Base-by-base conservation (phyloP, 2,113 vertebrate genomes). In the Epinephelus fuscoguttatus region DNA sequence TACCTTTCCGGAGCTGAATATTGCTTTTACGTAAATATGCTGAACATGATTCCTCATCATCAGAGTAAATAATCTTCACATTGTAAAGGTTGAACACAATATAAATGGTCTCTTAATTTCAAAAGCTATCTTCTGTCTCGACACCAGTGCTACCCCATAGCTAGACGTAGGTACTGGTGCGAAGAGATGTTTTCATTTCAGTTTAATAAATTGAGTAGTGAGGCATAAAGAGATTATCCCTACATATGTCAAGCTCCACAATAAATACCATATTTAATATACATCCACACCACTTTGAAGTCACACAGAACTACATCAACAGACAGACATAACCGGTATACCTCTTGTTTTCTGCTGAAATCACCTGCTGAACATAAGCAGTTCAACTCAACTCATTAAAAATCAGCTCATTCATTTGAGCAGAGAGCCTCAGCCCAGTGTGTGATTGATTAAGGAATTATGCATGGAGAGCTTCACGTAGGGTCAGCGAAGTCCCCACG, bases 341-440 rank as follows among this genome's bases (percentile, higher is more conserved):
- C 94, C 91, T 94, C 91, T 85, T 78, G 66, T 75, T 87, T 75
- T 82, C 84, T 81, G 71, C 80, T 90, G 89, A 89, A 78, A 83
- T 91, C 62, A 87, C 57, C 61, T 67, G 73, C 73, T 80, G 66
- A 74, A 52, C 50, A 72, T n/a, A 74, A 73, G 49, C 69, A 64
- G 55, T 63, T 86, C 47, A 49, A 72, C 49, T 60, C 63, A 42
- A 59, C 67, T 70, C 40, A 53, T 56, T 50, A 18, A 40, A 57
- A 64, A 68, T 45, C 42, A 56, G 4, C 60, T 60, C 40, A 30
- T 66, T 45, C 14, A 62, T 82, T 52, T 74, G 53, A 74, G 42
- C 55, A 57, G 27, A 57, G 33, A 53, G 60, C 62, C 25, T 78
- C 63, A 49, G 53, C 56, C 33, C 25, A 69, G 45, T 63, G 6